phyloP scores from a whole-genome alignment of 2,888 invertebrate species.

The Choreutis nemorana region DNA sequence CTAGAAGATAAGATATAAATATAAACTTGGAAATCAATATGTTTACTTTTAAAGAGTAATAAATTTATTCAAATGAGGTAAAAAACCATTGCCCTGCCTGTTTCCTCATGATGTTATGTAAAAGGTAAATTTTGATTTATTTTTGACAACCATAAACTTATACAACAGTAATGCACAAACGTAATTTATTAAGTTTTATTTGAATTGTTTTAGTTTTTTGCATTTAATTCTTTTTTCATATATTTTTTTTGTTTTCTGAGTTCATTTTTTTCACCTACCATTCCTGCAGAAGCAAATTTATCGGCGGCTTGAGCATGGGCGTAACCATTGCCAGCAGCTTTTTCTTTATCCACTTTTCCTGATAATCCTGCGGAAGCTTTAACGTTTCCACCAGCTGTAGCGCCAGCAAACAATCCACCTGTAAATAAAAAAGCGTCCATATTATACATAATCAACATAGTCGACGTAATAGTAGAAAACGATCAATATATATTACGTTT shows the following conservation, averaged over 20 bases:
- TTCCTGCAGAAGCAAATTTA: constrained; percentile 28
- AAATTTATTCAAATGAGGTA: too few species aligned
- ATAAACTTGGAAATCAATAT: neutral
- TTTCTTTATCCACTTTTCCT: constrained; percentile 45
- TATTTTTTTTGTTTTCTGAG: constrained; percentile 29
- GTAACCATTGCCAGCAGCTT: constrained; percentile 40
- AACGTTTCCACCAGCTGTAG: constrained; percentile 65
- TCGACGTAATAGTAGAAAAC: neutral
- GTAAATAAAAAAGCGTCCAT: too few species aligned
- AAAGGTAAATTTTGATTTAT: too few species aligned
- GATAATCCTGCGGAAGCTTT: constrained; percentile 58
- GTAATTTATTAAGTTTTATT: too few species aligned
- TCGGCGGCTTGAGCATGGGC: constrained; percentile 46
- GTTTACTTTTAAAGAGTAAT: constrained; percentile 7
- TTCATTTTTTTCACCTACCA: constrained; percentile 24
- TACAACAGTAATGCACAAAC: too few species aligned
- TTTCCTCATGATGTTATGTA: too few species aligned
- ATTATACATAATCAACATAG: neutral
- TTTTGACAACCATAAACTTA: too few species aligned
- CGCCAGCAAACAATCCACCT: constrained; percentile 68
- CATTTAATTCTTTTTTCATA: constrained; percentile 20
- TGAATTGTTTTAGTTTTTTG: constrained; percentile 12
- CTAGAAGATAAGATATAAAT: constrained; percentile 15
- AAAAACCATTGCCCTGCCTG: too few species aligned
- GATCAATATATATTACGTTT: neutral